Conservation (phyloP, 2,113 vertebrate species). For the Psophia crepitans region DNA sequence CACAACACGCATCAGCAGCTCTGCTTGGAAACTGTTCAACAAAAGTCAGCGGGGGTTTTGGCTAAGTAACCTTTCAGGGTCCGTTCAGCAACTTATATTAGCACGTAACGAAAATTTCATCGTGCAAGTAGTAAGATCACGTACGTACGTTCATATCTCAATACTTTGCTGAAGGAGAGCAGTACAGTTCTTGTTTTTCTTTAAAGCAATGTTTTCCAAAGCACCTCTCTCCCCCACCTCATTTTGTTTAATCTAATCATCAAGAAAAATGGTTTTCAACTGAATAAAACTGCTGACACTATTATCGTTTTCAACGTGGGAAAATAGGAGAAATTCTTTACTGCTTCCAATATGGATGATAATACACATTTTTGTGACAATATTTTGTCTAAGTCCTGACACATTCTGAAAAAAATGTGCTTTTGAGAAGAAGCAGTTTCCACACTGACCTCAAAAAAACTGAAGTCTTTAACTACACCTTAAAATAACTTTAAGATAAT, state of each 20-base stretch:
- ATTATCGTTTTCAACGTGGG: background rate
- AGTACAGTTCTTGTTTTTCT: background rate
- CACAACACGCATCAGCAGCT: background rate
- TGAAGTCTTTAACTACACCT: background rate
- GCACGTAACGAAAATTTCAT: background rate
- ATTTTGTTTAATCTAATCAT: slow-evolving; percentile 41
- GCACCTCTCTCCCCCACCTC: background rate
- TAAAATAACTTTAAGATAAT: slow-evolving; percentile 7
- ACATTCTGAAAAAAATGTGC: background rate
- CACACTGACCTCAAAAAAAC: background rate
- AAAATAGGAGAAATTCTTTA: background rate
- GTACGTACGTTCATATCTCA: background rate
- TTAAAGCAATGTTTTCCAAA: slow-evolving; percentile 10
- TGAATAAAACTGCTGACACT: slow-evolving; percentile 37
- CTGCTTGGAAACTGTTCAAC: background rate
- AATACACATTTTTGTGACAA: background rate
- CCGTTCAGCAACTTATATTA: background rate
- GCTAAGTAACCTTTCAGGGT: background rate
- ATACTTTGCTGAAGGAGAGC: background rate
- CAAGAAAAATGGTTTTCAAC: slow-evolving; percentile 45
- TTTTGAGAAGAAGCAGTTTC: background rate
- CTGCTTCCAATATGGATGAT: slow-evolving; percentile 49
- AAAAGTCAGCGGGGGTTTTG: background rate
- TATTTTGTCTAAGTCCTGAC: background rate
- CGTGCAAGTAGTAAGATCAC: background rate